A percentile compares a stretch with the other conserved stretches of the same genome.
phyloP scores from a whole-genome alignment of 2,113 vertebrate genomes.

The Onychorhynchus coronatus region DNA sequence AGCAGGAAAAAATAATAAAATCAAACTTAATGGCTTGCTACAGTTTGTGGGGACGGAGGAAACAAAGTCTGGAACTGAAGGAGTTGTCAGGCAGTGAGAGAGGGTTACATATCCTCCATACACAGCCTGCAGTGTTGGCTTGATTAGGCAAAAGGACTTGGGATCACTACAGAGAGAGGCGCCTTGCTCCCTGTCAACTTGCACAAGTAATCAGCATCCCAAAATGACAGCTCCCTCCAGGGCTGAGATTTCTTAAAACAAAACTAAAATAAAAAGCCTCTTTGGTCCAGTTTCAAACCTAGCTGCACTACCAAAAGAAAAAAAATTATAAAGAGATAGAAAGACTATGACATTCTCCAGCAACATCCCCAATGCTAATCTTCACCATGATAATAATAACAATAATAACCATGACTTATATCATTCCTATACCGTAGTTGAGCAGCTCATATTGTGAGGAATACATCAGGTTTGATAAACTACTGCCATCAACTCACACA shows the following conservation, averaged over 20 bases:
- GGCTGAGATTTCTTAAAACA: not conserved
- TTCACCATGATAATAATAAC: not conserved
- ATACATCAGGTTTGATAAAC: conserved; percentile 10
- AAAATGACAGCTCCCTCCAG: conserved; percentile 42
- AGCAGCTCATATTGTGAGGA: conserved; percentile 2
- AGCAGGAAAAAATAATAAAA: not conserved
- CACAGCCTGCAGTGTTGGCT: conserved; percentile 4
- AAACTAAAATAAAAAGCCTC: not conserved
- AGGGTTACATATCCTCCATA: conserved; percentile 33
- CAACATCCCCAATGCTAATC: not conserved
- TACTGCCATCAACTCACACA: not conserved
- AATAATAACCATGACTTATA: not conserved
- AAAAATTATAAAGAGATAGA: not conserved
- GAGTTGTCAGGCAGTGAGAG: conserved; percentile 30
- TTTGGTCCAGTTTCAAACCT: not conserved
- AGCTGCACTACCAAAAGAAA: not conserved
- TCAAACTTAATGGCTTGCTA: conserved; percentile 24
- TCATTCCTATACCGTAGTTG: not conserved
- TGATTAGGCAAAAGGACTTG: conserved; percentile 38
- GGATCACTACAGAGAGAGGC: not conserved
- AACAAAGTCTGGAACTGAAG: conserved; percentile 28
- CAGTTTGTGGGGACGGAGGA: conserved; percentile 6
- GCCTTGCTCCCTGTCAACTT: conserved; percentile 25
- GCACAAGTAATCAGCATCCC: conserved; percentile 48
- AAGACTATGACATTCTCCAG: not conserved